Conservation (phyloP, 2,888 invertebrate genomes). For the Xestia c-nigrum region DNA sequence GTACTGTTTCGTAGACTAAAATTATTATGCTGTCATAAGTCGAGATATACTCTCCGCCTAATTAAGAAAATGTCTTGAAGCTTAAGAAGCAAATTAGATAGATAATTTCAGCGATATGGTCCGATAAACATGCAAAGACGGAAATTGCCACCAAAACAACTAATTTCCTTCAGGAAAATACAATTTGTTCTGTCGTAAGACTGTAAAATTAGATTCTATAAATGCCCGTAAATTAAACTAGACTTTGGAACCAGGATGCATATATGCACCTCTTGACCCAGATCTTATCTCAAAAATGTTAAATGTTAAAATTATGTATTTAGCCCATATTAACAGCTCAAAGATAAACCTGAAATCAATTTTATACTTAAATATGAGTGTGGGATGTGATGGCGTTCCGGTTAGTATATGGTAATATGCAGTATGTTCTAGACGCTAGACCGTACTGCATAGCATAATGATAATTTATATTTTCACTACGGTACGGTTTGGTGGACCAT, state of each 20-base stretch:
- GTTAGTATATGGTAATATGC: background rate
- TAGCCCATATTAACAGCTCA: conserved; percentile 2
- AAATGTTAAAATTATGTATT: conserved; percentile 21
- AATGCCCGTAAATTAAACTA: background rate
- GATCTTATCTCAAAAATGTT: conserved; percentile 18
- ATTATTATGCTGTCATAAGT: conserved; percentile 49
- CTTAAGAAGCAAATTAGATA: conserved; percentile 7
- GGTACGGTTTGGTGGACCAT: background rate
- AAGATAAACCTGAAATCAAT: conserved; percentile 13
- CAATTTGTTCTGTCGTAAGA: background rate
- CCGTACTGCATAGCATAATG: too few species aligned
- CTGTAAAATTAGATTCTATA: background rate
- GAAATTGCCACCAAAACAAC: conserved; percentile 15
- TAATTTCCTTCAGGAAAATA: background rate
- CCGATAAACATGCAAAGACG: background rate
- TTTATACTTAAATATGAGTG: background rate
- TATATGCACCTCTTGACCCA: conserved; percentile 22
- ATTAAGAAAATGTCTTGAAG: conserved; percentile 38
- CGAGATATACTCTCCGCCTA: conserved; percentile 30
- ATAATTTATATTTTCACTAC: too few species aligned
- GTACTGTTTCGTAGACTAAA: conserved; percentile 39
- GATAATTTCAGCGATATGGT: conserved; percentile 16
- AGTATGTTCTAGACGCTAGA: background rate
- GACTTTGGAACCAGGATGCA: conserved; percentile 13
- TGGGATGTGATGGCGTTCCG: background rate